Conservation (phyloP, 2,888 invertebrate genomes). For the Hypsopygia costalis region DNA sequence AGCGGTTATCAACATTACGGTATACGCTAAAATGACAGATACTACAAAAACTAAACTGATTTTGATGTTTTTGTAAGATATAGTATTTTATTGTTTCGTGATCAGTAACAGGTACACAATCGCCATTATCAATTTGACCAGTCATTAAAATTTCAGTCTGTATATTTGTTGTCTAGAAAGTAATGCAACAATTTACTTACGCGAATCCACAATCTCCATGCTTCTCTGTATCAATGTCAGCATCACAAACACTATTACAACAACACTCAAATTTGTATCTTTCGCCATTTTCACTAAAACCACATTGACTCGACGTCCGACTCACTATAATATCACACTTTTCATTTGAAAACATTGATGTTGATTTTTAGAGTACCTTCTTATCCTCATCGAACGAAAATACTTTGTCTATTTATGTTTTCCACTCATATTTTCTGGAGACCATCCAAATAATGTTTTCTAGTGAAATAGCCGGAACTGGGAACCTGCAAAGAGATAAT, state of each 20-base stretch:
- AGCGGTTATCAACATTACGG: too few species aligned
- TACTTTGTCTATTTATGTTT: conserved; percentile 15
- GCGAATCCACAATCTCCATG: conserved; percentile 62
- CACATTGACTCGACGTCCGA: conserved; percentile 31
- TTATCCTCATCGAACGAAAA: conserved; percentile 11
- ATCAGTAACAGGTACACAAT: too few species aligned
- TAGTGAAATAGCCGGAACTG: conserved; percentile 35
- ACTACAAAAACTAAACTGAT: too few species aligned
- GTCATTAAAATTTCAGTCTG: too few species aligned
- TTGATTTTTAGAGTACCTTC: conserved; percentile 17
- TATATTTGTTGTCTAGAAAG: too few species aligned
- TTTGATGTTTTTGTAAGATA: too few species aligned
- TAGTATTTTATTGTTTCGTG: too few species aligned
- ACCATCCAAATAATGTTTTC: conserved; percentile 35
- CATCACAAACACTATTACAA: conserved; percentile 43
- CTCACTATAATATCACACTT: conserved; percentile 22
- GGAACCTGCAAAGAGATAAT: conserved; percentile 51
- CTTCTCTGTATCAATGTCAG: conserved; percentile 48
- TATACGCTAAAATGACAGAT: too few species aligned
- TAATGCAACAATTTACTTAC: too few species aligned
- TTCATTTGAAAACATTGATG: conserved; percentile 54
- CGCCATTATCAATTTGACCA: too few species aligned
- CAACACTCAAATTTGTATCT: conserved; percentile 43
- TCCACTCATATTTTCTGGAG: conserved; percentile 40
- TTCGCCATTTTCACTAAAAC: conserved; percentile 46